Base-by-base conservation (phyloP, 2,888 invertebrate genomes). In the Neocrepidodera transversa region DNA sequence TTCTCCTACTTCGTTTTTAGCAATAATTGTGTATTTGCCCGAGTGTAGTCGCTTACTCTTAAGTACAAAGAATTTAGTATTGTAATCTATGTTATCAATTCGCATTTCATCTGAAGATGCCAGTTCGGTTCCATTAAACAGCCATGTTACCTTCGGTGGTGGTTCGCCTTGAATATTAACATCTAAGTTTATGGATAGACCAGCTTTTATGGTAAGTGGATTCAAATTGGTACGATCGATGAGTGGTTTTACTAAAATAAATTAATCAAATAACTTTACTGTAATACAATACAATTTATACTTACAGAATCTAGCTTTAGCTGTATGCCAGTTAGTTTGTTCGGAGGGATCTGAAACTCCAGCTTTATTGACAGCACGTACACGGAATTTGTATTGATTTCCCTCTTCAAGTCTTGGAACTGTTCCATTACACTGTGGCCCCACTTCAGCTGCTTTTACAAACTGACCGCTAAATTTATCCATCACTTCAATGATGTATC, bases 291-390 rank as follows among this genome's bases (percentile, higher is more conserved):
- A 11, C 26, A 38, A 38, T 38, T 2, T 38, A 38, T 17, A 88
- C 92, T 90, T 81, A 93, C 93, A 83, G 86, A 88, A 93, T 79
- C 94, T 84, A 17, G 95, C 83, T 75, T 95, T 95, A 66, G 93
- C 94, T 2, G 91, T 91, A 73, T 95, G 95, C 84, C 93, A 93
- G 80, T 92, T 91, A 50, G 94, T 94, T 74, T 92, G 91, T 79
- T 95, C 95, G 17, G 93, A 93, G 0, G 95, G 93, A 71, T 94
- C 93, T 0, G 95, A 95, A 36, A 88, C 89, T 1, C 99, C 98
- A 42, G 96, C 96, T 81, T 95, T 94, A 81, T 99, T 99, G 10
- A 97, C 82, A 14, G 98, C 98, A n/a, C 92, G 85, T 1, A 96
- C 87, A 28, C 95, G 84, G 85, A 97, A 97, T 79, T 97, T 95